phyloP scores from a whole-genome alignment of 2,797 vertebrate species.

The Australoheros facetus region DNA sequence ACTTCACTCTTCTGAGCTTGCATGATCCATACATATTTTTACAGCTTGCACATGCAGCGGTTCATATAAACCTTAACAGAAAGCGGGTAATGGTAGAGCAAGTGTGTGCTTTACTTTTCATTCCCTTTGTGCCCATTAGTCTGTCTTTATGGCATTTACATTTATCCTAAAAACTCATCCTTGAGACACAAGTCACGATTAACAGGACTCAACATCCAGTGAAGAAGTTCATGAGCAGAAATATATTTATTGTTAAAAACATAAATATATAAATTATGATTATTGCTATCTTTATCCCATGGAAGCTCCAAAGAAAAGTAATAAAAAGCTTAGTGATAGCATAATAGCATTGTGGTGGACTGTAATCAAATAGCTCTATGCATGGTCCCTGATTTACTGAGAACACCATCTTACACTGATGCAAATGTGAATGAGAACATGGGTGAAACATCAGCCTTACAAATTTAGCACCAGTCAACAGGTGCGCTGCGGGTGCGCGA shows the following conservation, averaged over 20 bases:
- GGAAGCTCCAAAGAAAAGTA: slow-evolving; percentile 49
- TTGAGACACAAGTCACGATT: slow-evolving; percentile 24
- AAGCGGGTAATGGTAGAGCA: background rate
- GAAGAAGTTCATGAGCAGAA: slow-evolving; percentile 68
- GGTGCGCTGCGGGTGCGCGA: background rate
- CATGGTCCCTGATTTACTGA: slow-evolving; percentile 65
- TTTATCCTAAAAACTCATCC: background rate
- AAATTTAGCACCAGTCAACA: slow-evolving; percentile 64
- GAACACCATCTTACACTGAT: slow-evolving; percentile 21
- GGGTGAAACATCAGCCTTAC: slow-evolving; percentile 39
- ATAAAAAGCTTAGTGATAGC: slow-evolving; percentile 45
- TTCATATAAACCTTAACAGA: background rate
- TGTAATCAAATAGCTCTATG: slow-evolving; percentile 27
- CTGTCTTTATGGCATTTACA: background rate
- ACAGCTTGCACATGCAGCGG: background rate
- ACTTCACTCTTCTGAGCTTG: background rate
- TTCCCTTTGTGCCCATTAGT: background rate
- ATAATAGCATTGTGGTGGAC: slow-evolving; percentile 33
- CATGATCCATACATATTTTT: background rate
- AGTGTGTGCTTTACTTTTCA: background rate
- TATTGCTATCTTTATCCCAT: slow-evolving; percentile 64
- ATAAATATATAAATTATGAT: slow-evolving; percentile 83
- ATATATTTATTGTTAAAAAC: slow-evolving; percentile 80
- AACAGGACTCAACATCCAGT: slow-evolving; percentile 40
- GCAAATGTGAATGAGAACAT: slow-evolving; percentile 35